A percentile compares a stretch with the other conserved stretches of the same genome.
Evolutionary conservation across 2,113 vertebrate species (phyloP).

Genomic region (Nyctereutes procyonoides): DNA sequence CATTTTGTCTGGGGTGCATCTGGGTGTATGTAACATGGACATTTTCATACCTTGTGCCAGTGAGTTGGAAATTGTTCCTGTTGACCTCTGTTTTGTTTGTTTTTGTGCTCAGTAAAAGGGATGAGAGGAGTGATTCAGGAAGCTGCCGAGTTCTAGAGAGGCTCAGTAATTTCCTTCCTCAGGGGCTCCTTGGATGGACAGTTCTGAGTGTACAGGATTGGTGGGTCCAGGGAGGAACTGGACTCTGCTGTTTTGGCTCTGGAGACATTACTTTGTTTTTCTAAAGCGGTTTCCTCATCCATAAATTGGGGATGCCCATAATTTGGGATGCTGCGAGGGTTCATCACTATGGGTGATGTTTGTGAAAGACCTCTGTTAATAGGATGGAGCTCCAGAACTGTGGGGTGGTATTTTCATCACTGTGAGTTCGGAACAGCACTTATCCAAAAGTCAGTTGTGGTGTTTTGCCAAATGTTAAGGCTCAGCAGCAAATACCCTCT

Average conservation of each 20-base stretch:
- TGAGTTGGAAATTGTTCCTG: background rate
- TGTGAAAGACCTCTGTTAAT: background rate
- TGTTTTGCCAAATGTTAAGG: slow-evolving; percentile 17
- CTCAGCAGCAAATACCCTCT: slow-evolving; percentile 18
- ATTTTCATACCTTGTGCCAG: background rate
- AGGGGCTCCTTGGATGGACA: background rate
- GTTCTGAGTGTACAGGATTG: background rate
- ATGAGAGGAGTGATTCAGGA: background rate
- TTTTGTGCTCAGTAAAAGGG: background rate
- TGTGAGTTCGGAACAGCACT: background rate
- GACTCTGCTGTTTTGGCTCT: background rate
- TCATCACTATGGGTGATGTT: background rate
- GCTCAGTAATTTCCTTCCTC: background rate
- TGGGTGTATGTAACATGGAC: background rate
- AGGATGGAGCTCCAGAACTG: background rate
- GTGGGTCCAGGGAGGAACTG: background rate
- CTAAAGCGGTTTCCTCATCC: background rate
- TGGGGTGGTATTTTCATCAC: background rate
- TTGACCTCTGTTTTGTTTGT: background rate
- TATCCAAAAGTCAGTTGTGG: slow-evolving; percentile 17
- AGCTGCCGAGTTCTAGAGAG: background rate
- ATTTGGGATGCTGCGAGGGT: background rate
- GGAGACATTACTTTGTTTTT: background rate
- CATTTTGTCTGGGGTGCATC: background rate
- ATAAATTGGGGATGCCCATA: background rate